Evolutionary conservation across 2,888 invertebrate genomes (phyloP).

Genomic region (Trachelus stipa): DNA sequence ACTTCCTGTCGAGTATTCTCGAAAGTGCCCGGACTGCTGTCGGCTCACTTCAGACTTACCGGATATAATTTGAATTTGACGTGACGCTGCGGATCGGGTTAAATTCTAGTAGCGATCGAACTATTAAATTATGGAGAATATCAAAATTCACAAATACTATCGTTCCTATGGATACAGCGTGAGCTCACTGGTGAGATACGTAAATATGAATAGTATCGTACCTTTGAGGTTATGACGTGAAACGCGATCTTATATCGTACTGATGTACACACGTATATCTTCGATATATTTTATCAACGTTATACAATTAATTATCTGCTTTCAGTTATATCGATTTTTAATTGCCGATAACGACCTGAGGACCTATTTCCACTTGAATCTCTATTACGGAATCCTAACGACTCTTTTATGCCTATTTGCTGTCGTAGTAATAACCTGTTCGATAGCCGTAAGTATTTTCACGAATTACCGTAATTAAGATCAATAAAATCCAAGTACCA

Average conservation of each 20-base stretch:
- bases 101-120: constrained; percentile 16
- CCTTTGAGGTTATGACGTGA: not conserved
- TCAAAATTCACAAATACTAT: constrained; percentile 45
- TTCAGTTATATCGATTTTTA: constrained; percentile 53
- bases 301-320: constrained; percentile 6
- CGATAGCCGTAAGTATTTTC: constrained; percentile 44
- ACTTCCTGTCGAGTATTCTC: not conserved
- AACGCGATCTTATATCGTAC: not conserved
- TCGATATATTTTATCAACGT: not conserved
- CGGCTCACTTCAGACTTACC: not conserved
- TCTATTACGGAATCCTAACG: constrained; percentile 44
- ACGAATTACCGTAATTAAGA: not conserved
- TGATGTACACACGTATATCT: not conserved
- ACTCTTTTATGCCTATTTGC: constrained; percentile 40
- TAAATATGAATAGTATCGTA: not conserved
- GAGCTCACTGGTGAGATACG: constrained; percentile 41
- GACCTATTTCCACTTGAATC: constrained; percentile 43
- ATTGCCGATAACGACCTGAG: constrained; percentile 51
- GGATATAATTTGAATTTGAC: not conserved
- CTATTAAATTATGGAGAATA: constrained; percentile 44
- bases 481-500: not conserved
- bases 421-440: constrained; percentile 36
- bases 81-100: not conserved
- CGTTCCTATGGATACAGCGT: constrained; percentile 38
- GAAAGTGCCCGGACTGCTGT: not conserved